phyloP scores from a whole-genome alignment of 2,888 invertebrate genomes.

The Acheta domesticus region DNA sequence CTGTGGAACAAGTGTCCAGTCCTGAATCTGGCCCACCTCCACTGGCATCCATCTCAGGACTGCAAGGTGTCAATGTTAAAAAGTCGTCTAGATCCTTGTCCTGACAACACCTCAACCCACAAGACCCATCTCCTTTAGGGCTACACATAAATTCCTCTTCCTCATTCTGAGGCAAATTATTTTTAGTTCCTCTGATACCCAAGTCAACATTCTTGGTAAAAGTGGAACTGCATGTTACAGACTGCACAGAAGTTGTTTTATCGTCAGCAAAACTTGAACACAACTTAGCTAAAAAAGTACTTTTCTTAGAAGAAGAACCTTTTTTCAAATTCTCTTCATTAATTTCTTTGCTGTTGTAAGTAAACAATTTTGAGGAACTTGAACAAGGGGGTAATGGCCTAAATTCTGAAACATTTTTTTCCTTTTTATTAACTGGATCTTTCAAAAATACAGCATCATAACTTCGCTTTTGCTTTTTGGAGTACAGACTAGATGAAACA shows the following conservation, averaged over 20 bases:
- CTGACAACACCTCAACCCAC: conserved; percentile 28
- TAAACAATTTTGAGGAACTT: neutral
- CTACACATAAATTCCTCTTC: conserved; percentile 29
- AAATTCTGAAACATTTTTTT: neutral
- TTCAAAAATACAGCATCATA: conserved; percentile 24
- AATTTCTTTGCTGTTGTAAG: conserved; percentile 6
- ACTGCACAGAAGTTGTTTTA: neutral
- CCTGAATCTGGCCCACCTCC: conserved; percentile 53
- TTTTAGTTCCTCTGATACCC: neutral
- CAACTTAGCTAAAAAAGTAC: neutral
- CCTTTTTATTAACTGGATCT: conserved; percentile 5
- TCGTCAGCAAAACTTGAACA: neutral
- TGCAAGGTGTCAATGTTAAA: conserved; percentile 45
- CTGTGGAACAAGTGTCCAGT: conserved; percentile 49
- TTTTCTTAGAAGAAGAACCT: neutral
- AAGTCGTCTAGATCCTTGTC: conserved; percentile 28
- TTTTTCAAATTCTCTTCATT: neutral
- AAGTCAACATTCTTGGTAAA: neutral
- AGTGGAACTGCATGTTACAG: neutral
- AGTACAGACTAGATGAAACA: conserved; percentile 49
- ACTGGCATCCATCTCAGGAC: conserved; percentile 50
- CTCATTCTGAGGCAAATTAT: conserved; percentile 22
- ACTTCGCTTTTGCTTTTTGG: conserved; percentile 42
- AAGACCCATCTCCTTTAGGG: conserved; percentile 22
- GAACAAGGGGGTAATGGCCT: neutral